These are phyloP conservation scores for Ctenicera cuprea DNA, from an alignment of 2,888 invertebrate species.

Conservation along the genomic window DNA sequence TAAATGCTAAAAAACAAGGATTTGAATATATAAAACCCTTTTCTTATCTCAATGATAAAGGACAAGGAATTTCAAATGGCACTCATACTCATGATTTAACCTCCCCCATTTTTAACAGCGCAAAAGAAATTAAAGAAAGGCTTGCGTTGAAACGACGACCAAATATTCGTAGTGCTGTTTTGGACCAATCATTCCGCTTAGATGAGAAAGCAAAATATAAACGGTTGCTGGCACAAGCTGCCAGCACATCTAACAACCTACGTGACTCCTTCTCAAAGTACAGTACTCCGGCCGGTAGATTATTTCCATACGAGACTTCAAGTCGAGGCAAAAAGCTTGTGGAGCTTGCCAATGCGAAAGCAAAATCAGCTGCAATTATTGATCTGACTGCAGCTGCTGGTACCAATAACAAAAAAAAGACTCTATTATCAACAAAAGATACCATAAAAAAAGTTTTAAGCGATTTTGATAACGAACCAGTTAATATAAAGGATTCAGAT, in stretches of 20 bases:
- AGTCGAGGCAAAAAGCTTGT: constrained; percentile 53
- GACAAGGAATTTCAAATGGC: constrained; percentile 41
- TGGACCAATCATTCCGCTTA: constrained; percentile 75
- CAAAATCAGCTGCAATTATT: constrained; percentile 41
- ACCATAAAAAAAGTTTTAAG: constrained; percentile 65
- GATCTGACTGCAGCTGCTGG: constrained; percentile 53
- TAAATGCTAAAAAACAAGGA: constrained; percentile 58
- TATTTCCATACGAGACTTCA: constrained; percentile 55
- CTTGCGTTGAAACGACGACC: constrained; percentile 26
- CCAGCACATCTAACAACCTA: constrained; percentile 47
- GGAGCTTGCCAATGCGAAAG: constrained; percentile 53
- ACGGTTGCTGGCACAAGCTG: constrained; percentile 73
- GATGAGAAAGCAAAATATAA: constrained; percentile 77
- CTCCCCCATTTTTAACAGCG: constrained; percentile 39
- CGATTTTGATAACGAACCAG: constrained; percentile 62
- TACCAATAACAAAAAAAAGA: constrained; percentile 42
- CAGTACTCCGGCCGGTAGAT: constrained; percentile 62
- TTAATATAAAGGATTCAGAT: constrained; percentile 67
- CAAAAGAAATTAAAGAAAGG: constrained; percentile 35
- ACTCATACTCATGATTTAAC: neutral
- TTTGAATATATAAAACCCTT: constrained; percentile 58
- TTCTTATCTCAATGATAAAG: constrained; percentile 30
- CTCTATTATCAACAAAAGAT: constrained; percentile 63
- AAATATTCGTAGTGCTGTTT: constrained; percentile 60
- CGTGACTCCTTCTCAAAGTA: constrained; percentile 61